A percentile compares a stretch with the other conserved stretches of the same genome.
These are phyloP conservation scores for Meandrusa payeni DNA, from an alignment of 2,888 invertebrate species.

Conservation along the genomic window DNA sequence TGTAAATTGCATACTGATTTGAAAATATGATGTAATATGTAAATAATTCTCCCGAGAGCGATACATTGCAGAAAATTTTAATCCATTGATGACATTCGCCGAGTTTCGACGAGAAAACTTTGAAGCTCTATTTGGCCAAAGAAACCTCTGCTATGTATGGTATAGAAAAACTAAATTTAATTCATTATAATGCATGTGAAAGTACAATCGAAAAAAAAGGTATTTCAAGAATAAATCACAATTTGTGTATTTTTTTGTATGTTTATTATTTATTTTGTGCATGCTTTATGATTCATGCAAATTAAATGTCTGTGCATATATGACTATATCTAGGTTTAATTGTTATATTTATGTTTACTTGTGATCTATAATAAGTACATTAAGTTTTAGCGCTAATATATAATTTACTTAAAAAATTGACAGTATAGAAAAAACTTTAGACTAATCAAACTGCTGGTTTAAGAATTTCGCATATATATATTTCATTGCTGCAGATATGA, in stretches of 20 bases:
- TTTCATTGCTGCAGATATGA: slow-evolving; percentile 15
- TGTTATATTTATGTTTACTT: slow-evolving; percentile 12
- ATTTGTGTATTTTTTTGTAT: slow-evolving; percentile 5
- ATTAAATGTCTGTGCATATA: slow-evolving; percentile 1
- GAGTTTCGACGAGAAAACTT: slow-evolving; percentile 2
- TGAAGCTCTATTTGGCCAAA: slow-evolving; percentile 37
- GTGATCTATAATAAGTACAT: slow-evolving; percentile 10
- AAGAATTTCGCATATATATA: slow-evolving; percentile 7
- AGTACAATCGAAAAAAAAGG: slow-evolving; percentile 4
- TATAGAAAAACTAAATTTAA: slow-evolving; percentile 3
- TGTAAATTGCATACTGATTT: too few species aligned
- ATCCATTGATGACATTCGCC: background rate
- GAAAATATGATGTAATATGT: too few species aligned
- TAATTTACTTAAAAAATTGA: slow-evolving; percentile 2
- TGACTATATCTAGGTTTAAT: slow-evolving; percentile 2
- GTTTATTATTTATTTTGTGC: slow-evolving; percentile 15
- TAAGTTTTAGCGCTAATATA: slow-evolving; percentile 5
- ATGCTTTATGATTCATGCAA: background rate
- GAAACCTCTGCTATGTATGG: slow-evolving; percentile 29
- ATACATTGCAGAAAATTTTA: background rate
- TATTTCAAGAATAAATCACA: slow-evolving; percentile 15
- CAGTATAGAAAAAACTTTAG: background rate
- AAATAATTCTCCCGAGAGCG: too few species aligned
- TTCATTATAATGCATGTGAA: slow-evolving; percentile 2
- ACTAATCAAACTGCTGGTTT: slow-evolving; percentile 6